Conservation (phyloP, 2,113 vertebrate species). For the Sphyrna mokarran region DNA sequence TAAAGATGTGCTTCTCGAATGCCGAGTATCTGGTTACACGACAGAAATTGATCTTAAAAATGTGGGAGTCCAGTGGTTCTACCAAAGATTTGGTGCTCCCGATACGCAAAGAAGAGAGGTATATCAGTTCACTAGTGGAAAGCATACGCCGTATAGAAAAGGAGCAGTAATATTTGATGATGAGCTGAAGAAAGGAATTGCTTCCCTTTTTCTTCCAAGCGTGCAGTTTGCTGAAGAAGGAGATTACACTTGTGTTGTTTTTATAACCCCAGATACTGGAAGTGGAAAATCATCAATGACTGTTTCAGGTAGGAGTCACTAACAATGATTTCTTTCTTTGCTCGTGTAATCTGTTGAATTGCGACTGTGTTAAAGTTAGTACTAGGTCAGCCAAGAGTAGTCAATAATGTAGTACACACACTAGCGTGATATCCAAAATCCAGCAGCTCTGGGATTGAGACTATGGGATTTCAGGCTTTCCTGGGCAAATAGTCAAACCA, state of each 20-base stretch:
- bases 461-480: too few relatives aligned
- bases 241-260: constrained; percentile 15
- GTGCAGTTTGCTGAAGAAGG: constrained; percentile 10
- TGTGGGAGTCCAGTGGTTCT: neutral
- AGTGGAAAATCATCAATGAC: neutral
- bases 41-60: neutral
- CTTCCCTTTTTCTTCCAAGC: neutral
- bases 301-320: constrained; percentile 27
- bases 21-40: neutral
- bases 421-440: neutral
- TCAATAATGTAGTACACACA: neutral
- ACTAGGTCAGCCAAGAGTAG: neutral
- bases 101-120: neutral
- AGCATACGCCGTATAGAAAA: neutral
- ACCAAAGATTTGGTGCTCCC: neutral
- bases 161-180: neutral
- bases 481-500: too few relatives aligned
- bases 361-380: neutral
- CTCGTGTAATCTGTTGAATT: neutral
- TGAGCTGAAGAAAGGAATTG: constrained; percentile 5
- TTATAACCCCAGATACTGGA: neutral
- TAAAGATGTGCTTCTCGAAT: neutral
- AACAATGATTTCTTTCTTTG: neutral
- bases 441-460: too few relatives aligned
- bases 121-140: neutral